A percentile compares a stretch with the other conserved stretches of the same genome.
These are phyloP conservation scores for Dermatemys mawii DNA, from an alignment of 2,113 vertebrate genomes.

Conservation along the genomic window DNA sequence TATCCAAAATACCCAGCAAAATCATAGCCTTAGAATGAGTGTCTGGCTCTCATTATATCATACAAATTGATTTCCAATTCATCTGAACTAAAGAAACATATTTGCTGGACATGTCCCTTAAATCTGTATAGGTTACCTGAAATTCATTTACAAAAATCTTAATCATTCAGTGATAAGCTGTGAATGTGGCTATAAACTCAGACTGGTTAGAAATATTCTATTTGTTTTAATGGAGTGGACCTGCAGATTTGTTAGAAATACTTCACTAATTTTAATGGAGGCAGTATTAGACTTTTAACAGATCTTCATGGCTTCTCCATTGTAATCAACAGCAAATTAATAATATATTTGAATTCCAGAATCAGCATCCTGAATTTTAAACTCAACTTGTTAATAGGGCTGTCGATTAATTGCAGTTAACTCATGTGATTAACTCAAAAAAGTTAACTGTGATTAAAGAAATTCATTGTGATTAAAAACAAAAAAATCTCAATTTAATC, in stretches of 20 bases:
- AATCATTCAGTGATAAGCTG: not conserved
- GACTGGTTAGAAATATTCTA: not conserved
- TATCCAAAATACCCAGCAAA: not conserved
- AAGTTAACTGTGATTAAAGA: too few species aligned
- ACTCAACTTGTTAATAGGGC: not conserved
- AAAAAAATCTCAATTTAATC: too few species aligned
- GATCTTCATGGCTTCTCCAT: not conserved
- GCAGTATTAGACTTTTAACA: constrained; percentile 14
- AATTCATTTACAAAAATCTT: not conserved
- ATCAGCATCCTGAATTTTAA: not conserved
- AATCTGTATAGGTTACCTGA: not conserved
- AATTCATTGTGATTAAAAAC: too few species aligned
- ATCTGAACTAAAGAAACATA: not conserved
- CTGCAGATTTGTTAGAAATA: constrained; percentile 24
- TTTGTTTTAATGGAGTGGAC: not conserved
- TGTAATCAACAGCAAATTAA: not conserved
- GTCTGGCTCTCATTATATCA: not conserved
- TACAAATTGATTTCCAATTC: not conserved
- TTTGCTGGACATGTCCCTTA: not conserved
- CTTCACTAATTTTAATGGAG: constrained; percentile 13
- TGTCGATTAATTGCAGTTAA: too few species aligned
- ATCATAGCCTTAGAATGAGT: not conserved
- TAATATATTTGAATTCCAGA: not conserved
- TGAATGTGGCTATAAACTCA: not conserved
- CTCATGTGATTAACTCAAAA: too few species aligned